These are phyloP conservation scores for Coptodon rendalli DNA, from an alignment of 2,113 vertebrate genomes.

Conservation along the genomic window DNA sequence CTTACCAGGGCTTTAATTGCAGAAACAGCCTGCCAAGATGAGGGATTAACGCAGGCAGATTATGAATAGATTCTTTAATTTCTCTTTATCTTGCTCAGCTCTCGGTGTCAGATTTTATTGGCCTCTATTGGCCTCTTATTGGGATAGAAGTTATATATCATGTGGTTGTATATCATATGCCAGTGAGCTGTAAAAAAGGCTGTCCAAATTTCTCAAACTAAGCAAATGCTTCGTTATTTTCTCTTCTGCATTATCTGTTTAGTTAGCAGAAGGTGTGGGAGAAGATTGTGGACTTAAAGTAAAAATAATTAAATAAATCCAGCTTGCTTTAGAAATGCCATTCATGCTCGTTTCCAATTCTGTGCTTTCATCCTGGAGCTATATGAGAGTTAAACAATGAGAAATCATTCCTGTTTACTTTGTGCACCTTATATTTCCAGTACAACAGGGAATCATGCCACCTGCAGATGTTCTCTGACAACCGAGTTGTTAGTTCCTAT, in stretches of 20 bases:
- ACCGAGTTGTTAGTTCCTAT: not conserved
- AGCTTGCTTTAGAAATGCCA: not conserved
- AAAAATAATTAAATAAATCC: fast-evolving
- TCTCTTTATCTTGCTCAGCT: not conserved
- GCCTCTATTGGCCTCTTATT: not conserved
- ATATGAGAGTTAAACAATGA: not conserved
- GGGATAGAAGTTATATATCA: not conserved
- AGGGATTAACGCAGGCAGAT: slow-evolving; percentile 40
- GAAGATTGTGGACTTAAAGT: not conserved
- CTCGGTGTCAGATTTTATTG: not conserved
- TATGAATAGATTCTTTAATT: slow-evolving; percentile 15
- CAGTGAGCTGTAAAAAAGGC: not conserved
- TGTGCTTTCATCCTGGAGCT: not conserved
- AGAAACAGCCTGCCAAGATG: slow-evolving; percentile 26
- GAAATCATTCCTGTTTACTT: not conserved
- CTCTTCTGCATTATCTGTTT: not conserved
- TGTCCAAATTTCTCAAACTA: not conserved
- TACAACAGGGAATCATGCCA: not conserved
- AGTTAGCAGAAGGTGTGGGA: not conserved
- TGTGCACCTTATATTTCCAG: not conserved
- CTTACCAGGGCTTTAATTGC: slow-evolving; percentile 19
- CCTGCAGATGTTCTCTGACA: not conserved
- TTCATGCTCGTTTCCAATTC: not conserved
- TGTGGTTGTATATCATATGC: not conserved
- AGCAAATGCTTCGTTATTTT: not conserved